Conservation (phyloP, 2,888 invertebrate species). For the Conchocele bisecta region DNA sequence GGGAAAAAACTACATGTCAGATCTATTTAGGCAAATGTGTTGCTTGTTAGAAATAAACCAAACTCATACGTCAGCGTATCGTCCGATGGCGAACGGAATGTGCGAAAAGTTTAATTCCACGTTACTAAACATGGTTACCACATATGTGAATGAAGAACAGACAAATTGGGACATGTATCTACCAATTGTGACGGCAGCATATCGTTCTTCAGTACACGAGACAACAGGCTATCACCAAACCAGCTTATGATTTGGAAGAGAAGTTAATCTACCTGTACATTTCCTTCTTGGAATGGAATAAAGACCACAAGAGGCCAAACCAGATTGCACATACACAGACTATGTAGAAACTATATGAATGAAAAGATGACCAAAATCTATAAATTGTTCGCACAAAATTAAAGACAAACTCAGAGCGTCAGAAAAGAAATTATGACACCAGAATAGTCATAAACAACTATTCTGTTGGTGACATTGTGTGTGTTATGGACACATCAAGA, state of each 20-base stretch:
- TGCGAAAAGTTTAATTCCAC: slow-evolving; percentile 18
- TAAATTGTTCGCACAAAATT: too few relatives aligned
- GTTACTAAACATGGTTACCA: slow-evolving; percentile 18
- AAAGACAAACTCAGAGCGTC: too few relatives aligned
- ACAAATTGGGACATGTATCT: slow-evolving; percentile 34
- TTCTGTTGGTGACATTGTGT: too few relatives aligned
- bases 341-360: too few relatives aligned
- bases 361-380: too few relatives aligned
- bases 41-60: slow-evolving; percentile 5
- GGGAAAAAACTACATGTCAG: not conserved
- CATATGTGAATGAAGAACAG: slow-evolving; percentile 13
- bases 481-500: too few relatives aligned
- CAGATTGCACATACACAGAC: too few relatives aligned
- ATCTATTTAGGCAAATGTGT: slow-evolving; percentile 18
- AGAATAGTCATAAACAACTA: too few relatives aligned
- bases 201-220: slow-evolving; percentile 7
- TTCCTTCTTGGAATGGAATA: too few relatives aligned
- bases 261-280: slow-evolving; percentile 9
- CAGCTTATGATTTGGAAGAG: slow-evolving; percentile 13
- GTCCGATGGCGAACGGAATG: not conserved
- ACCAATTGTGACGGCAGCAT: slow-evolving; percentile 16
- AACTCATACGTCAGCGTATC: slow-evolving; percentile 1
- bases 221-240: slow-evolving; percentile 28
- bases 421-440: too few relatives aligned
- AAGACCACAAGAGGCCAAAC: too few relatives aligned